phyloP scores from a whole-genome alignment of 2,888 invertebrate species.

The Polymixis flavicincta region DNA sequence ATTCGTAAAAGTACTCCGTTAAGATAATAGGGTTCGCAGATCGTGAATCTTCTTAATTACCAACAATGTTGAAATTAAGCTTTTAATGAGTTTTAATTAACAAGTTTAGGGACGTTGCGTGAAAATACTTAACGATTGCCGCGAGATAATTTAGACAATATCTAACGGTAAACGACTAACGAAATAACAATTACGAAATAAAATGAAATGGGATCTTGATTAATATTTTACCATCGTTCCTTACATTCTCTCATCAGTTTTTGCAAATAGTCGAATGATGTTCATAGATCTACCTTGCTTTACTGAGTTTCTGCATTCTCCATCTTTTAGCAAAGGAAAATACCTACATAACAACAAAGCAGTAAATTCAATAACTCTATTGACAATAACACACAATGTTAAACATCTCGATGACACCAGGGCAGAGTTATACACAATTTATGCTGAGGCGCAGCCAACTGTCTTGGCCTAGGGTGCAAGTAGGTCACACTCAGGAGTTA shows the following conservation, averaged over 20 bases:
- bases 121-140: conserved; percentile 80
- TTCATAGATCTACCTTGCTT: neutral
- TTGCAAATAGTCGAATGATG: neutral
- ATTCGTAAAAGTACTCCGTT: conserved; percentile 81
- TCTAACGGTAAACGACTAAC: conserved; percentile 56
- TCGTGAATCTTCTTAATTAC: conserved; percentile 89
- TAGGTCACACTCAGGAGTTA: conserved; percentile 72
- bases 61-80: conserved; percentile 88
- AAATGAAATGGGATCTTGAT: conserved; percentile 10
- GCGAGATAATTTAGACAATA: conserved; percentile 72
- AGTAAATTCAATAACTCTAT: conserved; percentile 49
- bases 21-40: conserved; percentile 86
- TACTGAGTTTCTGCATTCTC: neutral
- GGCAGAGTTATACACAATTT: conserved; percentile 67
- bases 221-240: conserved; percentile 24
- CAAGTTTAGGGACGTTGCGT: conserved; percentile 84
- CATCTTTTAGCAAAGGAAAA: conserved; percentile 13
- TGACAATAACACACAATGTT: conserved; percentile 55
- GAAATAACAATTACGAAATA: conserved; percentile 49
- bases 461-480: conserved; percentile 52
- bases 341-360: conserved; percentile 9
- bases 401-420: conserved; percentile 67
- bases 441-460: conserved; percentile 72
- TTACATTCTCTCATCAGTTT: neutral
- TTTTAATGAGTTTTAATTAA: conserved; percentile 89